Evolutionary conservation across 2,888 invertebrate genomes (phyloP), one percentile per base, ranked within the genome.

Genomic region (Platycheirus albimanus): DNA sequence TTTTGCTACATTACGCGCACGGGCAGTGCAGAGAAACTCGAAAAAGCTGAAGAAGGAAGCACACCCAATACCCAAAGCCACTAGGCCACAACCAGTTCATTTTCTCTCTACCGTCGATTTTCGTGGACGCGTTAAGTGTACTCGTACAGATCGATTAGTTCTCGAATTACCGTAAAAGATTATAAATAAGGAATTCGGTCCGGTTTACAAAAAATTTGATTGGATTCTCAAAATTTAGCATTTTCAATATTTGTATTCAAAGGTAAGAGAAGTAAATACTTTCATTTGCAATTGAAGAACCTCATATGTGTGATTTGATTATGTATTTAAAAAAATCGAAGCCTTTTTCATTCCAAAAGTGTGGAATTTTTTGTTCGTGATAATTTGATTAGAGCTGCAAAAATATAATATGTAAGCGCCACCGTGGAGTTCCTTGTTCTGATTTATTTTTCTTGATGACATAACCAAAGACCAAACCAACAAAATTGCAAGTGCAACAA

Each of bases 201-300:
- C 58, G 11, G 24, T 20, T 58, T 24, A 6, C n/a, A 24, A 41
- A 10, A 41, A 28, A 24, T 13, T 24, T 15, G 19, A 41, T 28
- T 28, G 0, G 15, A 28, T 15, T 56, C n/a, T 17, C 4, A n/a
- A 56, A 20, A 0, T 15, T 13, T 24, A 13, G 24, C 2, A 17
- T 15, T 30, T 20, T 38, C 0, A 5, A n/a, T n/a, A n/a, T n/a
- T n/a, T n/a, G n/a, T n/a, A 13, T 13, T 10, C 15, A 58, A 11
- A 58, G 58, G 58, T 58, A 24, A 58, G 58, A 17, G 19, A 38
- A 24, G 24, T 24, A 5, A n/a, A n/a, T n/a, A n/a, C n/a, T n/a
- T n/a, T n/a, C n/a, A n/a, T n/a, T n/a, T n/a, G n/a, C n/a, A n/a
- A n/a, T n/a, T n/a, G n/a, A n/a, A n/a, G n/a, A n/a, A n/a, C n/a